Conservation (phyloP, 2,888 invertebrate genomes). For the Cosmia trapezina region DNA sequence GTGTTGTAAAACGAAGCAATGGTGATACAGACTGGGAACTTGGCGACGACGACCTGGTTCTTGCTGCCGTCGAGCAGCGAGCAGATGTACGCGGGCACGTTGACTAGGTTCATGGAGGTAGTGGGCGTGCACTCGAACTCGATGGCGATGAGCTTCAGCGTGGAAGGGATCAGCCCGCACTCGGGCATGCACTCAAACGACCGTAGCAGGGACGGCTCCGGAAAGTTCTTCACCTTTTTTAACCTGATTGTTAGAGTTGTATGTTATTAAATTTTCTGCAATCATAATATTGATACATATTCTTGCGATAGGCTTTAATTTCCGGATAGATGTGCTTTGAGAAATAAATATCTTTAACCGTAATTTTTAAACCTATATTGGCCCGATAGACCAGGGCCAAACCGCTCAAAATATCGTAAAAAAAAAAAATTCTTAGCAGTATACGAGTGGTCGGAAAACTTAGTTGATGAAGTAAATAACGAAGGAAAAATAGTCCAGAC, state of each 20-base stretch:
- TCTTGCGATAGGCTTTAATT: background rate
- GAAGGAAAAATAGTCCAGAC: too few relatives aligned
- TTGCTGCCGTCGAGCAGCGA: conserved; percentile 85
- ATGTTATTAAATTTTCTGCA: background rate
- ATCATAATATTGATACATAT: too few relatives aligned
- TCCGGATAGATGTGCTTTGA: background rate
- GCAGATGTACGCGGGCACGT: conserved; percentile 84
- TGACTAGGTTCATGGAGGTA: conserved; percentile 82
- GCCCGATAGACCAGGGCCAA: too few relatives aligned
- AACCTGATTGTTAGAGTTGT: conserved; percentile 69
- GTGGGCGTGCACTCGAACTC: conserved; percentile 85
- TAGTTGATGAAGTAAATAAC: too few relatives aligned
- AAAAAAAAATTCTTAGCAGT: too few relatives aligned
- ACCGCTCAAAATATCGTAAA: too few relatives aligned
- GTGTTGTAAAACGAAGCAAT: conserved; percentile 88
- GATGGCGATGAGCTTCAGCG: conserved; percentile 74
- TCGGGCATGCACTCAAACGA: conserved; percentile 81
- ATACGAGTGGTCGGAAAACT: too few relatives aligned
- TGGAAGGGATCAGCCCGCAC: conserved; percentile 79
- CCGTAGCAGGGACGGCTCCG: conserved; percentile 81
- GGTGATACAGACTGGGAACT: conserved; percentile 84
- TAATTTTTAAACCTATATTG: background rate
- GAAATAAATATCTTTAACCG: background rate
- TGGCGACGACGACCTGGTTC: conserved; percentile 86
- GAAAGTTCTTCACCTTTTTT: conserved; percentile 86